Conservation (phyloP, 2,888 invertebrate species). For the Caenorhabditis afra region DNA sequence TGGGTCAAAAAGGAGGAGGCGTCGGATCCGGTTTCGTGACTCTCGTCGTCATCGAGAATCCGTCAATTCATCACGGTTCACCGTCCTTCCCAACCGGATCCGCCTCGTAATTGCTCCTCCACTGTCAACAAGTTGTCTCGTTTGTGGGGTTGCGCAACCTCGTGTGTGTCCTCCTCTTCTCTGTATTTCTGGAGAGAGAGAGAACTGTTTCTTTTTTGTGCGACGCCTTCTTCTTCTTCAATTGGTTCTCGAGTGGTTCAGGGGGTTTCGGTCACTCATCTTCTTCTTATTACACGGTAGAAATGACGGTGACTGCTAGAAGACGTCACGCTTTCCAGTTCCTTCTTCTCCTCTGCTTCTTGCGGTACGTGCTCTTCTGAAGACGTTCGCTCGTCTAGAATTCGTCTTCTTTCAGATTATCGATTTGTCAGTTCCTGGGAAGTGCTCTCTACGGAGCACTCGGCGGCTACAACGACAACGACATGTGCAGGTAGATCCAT, state of each 20-base stretch:
- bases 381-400: not conserved
- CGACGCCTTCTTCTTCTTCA: too few species aligned
- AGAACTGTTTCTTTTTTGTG: too few species aligned
- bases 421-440: constrained; percentile 68
- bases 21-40: not conserved
- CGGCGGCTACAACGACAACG: constrained; percentile 76
- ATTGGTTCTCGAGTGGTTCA: too few species aligned
- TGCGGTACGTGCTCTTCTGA: constrained; percentile 1
- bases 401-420: not conserved
- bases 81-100: not conserved
- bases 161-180: not conserved
- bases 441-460: constrained; percentile 76
- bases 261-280: not conserved
- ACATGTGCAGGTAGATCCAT: constrained; percentile 78
- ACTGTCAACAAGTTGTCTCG: not conserved
- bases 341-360: not conserved
- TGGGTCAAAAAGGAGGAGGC: too few species aligned
- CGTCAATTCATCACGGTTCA: too few species aligned
- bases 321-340: not conserved
- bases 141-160: not conserved
- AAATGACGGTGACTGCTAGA: not conserved
- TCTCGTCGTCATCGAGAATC: constrained; percentile 2
- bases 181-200: too few species aligned
- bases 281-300: too few species aligned
- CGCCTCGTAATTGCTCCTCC: constrained; percentile 3